A percentile compares a stretch with the other conserved stretches of the same genome.
Evolutionary conservation across 2,888 invertebrate species (phyloP).

Genomic region (Drosophila glabriapex): DNA sequence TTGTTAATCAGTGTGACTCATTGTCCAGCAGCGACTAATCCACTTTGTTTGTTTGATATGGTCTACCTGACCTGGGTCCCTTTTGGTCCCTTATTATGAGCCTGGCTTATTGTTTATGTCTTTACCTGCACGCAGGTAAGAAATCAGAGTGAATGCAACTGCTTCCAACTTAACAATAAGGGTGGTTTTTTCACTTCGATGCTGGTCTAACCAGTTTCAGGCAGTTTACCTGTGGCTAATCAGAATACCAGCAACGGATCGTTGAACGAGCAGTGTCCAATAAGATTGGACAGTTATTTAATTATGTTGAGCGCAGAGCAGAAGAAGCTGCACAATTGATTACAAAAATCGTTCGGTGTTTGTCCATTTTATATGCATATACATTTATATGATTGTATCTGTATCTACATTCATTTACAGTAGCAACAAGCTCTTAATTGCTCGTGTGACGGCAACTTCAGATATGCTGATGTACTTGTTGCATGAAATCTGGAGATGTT

Average conservation of each 20-base stretch:
- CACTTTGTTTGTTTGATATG: conserved; percentile 29
- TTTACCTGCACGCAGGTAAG: conserved; percentile 73
- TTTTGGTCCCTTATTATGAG: conserved; percentile 17
- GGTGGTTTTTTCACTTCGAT: conserved; percentile 53
- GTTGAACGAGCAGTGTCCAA: conserved; percentile 47
- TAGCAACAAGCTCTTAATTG: conserved; percentile 64
- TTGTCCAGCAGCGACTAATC: conserved; percentile 52
- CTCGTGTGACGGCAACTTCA: conserved; percentile 42
- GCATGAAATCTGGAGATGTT: conserved; percentile 50
- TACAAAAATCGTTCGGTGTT: conserved; percentile 20
- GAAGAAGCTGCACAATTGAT: conserved; percentile 23
- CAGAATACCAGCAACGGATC: conserved; percentile 20
- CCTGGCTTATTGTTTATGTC: conserved; percentile 51
- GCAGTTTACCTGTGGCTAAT: conserved; percentile 30
- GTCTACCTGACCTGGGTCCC: conserved; percentile 32
- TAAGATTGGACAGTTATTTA: conserved; percentile 47
- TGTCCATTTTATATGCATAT: neutral
- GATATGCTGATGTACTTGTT: conserved; percentile 49
- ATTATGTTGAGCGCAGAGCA: conserved; percentile 14
- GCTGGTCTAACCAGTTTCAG: conserved; percentile 58
- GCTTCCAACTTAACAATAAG: conserved; percentile 50
- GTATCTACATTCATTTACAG: conserved; percentile 43
- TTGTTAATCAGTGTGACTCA: conserved; percentile 69
- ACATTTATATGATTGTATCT: conserved; percentile 20
- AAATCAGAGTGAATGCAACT: conserved; percentile 32